Evolutionary conservation across 2,888 invertebrate genomes (phyloP), one percentile per base, ranked within the genome.

Genomic region (Protodeltote pygarga): DNA sequence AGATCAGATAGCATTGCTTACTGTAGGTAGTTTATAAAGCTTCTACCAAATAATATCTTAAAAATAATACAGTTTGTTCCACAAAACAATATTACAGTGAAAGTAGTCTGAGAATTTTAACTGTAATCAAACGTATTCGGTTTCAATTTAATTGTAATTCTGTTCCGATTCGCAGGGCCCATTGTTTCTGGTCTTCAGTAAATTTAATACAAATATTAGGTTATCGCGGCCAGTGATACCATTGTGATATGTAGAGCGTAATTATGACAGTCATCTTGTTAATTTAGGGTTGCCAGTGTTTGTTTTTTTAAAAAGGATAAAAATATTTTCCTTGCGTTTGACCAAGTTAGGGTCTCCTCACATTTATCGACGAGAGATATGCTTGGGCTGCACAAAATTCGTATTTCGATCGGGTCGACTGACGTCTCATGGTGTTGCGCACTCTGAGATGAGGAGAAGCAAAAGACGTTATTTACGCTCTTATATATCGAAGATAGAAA

Each of bases 131-230:
- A 60, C 50, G 37, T 54, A 44, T 52, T 54, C 46, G 33, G 58
- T 59, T 73, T 78, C 68, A 69, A 75, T 60, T 60, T 55, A 34
- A 55, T 71, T 70, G 67, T 65, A 5, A 48, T 46, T 42, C 31
- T 37, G 73, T 50, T 73, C 73, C 58, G 46, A 60, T 77, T 79
- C 73, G 48, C 73, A 75, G 44, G 58, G 35, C 41, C 53, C 42
- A 58, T 73, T 73, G 71, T 73, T 61, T 49, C 13, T 24, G 21
- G 14, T 45, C 11, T 27, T 11, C 38, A 20, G 28, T 50, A 37
- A 32, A 33, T 49, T 48, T 35, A 38, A 46, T 41, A 32, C 46
- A 66, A 66, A 61, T 62, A 55, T 71, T 63, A 49, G 33, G 14
- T 35, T 57, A 62, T 64, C 55, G 60, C 52, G 69, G 66, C 28